Percentiles rank a stretch among this genome's conserved stretches.
phyloP scores from a whole-genome alignment of 2,888 invertebrate species.

The Pollenia angustigena region DNA sequence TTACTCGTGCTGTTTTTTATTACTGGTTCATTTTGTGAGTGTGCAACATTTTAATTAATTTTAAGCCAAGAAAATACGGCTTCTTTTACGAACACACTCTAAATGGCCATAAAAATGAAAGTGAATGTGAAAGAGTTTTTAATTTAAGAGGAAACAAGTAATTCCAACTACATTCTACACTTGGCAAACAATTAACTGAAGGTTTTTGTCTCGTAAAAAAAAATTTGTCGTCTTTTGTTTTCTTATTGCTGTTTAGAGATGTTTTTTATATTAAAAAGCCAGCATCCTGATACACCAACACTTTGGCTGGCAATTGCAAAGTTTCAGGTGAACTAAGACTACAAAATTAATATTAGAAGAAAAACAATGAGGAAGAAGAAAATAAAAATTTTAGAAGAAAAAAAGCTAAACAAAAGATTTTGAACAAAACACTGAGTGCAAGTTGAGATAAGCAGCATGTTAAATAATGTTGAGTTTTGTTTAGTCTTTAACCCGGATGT shows the following conservation, averaged over 20 bases:
- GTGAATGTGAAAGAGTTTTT: conserved; percentile 29
- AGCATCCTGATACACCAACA: not conserved
- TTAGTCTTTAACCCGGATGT: conserved; percentile 45
- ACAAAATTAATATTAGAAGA: conserved; percentile 29
- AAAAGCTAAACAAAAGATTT: not conserved
- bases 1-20: not conserved
- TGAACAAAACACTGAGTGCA: conserved; percentile 40
- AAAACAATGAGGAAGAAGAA: not conserved
- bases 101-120: conserved; percentile 62
- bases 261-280: not conserved
- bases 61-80: conserved; percentile 37
- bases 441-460: conserved; percentile 55
- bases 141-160: conserved; percentile 36
- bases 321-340: conserved; percentile 23
- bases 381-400: not conserved
- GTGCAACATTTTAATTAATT: conserved; percentile 67
- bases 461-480: conserved; percentile 45
- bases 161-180: conserved; percentile 36
- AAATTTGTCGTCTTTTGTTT: not conserved
- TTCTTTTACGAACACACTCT: not conserved
- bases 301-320: conserved; percentile 17
- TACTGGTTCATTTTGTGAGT: not conserved
- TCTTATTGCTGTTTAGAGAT: not conserved
- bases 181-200: conserved; percentile 65
- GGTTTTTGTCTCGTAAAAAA: conserved; percentile 26